A percentile compares a stretch with the other conserved stretches of the same genome.
phyloP scores from a whole-genome alignment of 2,888 invertebrate species.

The Eudemis profundana region DNA sequence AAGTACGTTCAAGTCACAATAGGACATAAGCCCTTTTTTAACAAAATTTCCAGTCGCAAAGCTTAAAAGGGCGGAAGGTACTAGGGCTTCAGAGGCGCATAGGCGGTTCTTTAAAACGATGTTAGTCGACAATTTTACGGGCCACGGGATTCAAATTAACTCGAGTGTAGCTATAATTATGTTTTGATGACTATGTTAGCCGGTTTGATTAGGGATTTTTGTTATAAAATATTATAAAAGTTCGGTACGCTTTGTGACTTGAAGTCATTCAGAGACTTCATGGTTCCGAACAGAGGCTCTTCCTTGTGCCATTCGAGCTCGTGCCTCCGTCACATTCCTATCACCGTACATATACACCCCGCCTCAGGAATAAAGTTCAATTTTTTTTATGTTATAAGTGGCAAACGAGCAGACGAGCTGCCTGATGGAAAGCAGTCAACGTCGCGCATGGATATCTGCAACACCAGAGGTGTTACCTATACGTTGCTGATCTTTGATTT shows the following conservation, averaged over 20 bases:
- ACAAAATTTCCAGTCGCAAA: background rate
- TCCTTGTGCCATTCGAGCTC: too few relatives aligned
- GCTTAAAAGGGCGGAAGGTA: background rate
- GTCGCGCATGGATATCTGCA: too few relatives aligned
- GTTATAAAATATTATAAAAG: conserved; percentile 2
- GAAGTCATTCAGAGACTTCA: background rate
- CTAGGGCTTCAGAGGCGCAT: background rate
- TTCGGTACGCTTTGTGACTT: background rate
- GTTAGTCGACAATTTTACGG: conserved; percentile 35
- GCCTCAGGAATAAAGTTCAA: too few relatives aligned
- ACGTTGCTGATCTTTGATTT: too few relatives aligned
- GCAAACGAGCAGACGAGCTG: too few relatives aligned
- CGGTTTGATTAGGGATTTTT: conserved; percentile 30
- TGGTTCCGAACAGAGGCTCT: too few relatives aligned
- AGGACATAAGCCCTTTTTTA: background rate
- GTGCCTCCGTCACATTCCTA: too few relatives aligned
- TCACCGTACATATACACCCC: too few relatives aligned
- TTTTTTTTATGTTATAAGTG: too few relatives aligned
- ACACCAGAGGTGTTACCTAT: too few relatives aligned
- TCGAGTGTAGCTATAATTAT: conserved; percentile 39
- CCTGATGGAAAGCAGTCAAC: too few relatives aligned
- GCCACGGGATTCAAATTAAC: conserved; percentile 34
- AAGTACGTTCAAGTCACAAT: background rate
- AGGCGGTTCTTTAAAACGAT: background rate
- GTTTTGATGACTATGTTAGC: conserved; percentile 39